Base-by-base conservation (phyloP, 2,888 invertebrate genomes). In the Ectemnius cavifrons region DNA sequence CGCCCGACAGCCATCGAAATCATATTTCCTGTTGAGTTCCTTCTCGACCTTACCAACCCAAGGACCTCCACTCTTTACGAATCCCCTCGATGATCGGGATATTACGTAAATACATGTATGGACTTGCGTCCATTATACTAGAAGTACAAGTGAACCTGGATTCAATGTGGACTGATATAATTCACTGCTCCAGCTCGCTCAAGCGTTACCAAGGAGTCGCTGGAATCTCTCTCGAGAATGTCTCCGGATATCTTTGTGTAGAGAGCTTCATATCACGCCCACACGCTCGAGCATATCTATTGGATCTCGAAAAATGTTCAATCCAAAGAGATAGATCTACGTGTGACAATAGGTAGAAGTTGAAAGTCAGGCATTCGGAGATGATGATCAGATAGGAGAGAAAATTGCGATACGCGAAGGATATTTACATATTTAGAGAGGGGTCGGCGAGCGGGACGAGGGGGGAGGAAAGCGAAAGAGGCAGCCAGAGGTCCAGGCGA, bases 11-110 rank as follows among this genome's bases (percentile, higher is more conserved):
- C 61, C 74, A 60, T 62, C 65, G 60, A 81, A 82, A 82, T 83
- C 81, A 79, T 80, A 78, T 79, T 79, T 65, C 70, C 79, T 20
- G 69, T 80, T 76, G 64, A 71, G 59, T 71, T 58, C 63, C 18
- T 71, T 58, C 23, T 4, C 59, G 58, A 65, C 59, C 61, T 69
- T 45, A 49, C 60, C 18, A 18, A 20, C n/a, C n/a, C 20, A 37
- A 47, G 52, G 1, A 5, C 16, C 16, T 49, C 64, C 47, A 57
- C 63, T 20, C 20, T n/a, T n/a, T 20, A 20, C 45, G 45, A 28
- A 23, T 27, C 16, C 52, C n/a, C 52, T 52, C 52, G 23, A 23
- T 23, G 2, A 23, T 23, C 11, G 16, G 63, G 67, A 56, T 65
- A 62, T 47, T 57, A 14, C n/a, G 47, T 47, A 57, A 47, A 49